Percentiles rank a stretch among this genome's conserved stretches.
phyloP scores from a whole-genome alignment of 2,888 invertebrate species.

The Arge pagana region DNA sequence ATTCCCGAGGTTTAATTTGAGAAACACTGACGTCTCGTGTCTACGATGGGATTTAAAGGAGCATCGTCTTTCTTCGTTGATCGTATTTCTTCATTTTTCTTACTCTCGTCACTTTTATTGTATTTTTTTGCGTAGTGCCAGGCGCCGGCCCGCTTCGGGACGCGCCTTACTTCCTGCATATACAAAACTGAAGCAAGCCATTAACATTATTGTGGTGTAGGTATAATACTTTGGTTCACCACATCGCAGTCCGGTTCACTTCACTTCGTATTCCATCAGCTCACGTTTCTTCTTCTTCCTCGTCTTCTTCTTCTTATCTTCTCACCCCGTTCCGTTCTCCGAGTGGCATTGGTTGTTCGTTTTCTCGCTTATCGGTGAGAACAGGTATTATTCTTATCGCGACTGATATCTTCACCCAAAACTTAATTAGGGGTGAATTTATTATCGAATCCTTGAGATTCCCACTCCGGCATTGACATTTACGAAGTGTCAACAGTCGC shows the following conservation, averaged over 20 bases:
- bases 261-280: no score
- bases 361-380: slow-evolving; percentile 10
- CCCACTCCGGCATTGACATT: slow-evolving; percentile 7
- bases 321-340: no score
- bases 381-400: slow-evolving; percentile 11
- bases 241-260: neutral
- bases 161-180: slow-evolving; percentile 47
- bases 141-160: slow-evolving; percentile 39
- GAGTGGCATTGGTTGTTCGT: neutral
- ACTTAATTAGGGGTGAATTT: slow-evolving; percentile 8
- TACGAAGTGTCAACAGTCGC: slow-evolving; percentile 5
- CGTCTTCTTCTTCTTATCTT: no score
- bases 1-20: no score
- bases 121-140: slow-evolving; percentile 39
- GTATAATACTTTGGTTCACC: slow-evolving; percentile 10
- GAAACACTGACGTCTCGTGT: slow-evolving; percentile 42
- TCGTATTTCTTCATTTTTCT: slow-evolving; percentile 33
- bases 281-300: no score
- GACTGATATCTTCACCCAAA: slow-evolving; percentile 13
- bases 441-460: slow-evolving; percentile 2
- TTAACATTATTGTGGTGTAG: slow-evolving; percentile 42
- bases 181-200: slow-evolving; percentile 41
- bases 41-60: slow-evolving; percentile 43
- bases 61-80: slow-evolving; percentile 26
- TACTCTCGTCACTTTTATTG: slow-evolving; percentile 37